Percentiles rank a stretch among this genome's conserved stretches.
These are phyloP conservation scores for Cephalotes varians DNA, from an alignment of 2,888 invertebrate species.

Conservation along the genomic window DNA sequence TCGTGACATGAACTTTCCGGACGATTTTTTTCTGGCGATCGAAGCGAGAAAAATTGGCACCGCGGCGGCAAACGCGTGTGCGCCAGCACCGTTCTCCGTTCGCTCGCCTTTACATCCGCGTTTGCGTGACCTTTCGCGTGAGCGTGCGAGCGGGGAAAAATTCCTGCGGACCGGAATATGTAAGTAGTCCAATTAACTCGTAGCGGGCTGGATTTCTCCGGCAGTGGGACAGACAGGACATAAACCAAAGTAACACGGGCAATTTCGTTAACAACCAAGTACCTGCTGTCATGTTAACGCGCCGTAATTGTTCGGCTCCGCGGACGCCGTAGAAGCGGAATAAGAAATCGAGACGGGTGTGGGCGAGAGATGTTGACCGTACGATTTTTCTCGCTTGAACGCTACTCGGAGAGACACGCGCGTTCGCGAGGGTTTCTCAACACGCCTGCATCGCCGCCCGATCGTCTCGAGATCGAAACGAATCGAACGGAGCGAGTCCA, in stretches of 20 bases:
- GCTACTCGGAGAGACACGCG: background rate
- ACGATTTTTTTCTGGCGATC: conserved; percentile 31
- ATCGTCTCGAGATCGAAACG: conserved; percentile 8
- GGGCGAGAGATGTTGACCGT: background rate
- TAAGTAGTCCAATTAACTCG: conserved; percentile 57
- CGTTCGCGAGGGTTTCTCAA: background rate
- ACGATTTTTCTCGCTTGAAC: background rate
- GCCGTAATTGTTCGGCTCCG: conserved; percentile 16
- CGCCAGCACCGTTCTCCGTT: conserved; percentile 58
- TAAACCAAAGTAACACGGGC: conserved; percentile 12
- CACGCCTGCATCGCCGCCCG: background rate
- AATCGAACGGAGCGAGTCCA: conserved; percentile 22
- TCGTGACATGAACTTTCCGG: background rate
- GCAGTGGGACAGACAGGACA: conserved; percentile 10
- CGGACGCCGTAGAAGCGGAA: background rate
- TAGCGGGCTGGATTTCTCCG: conserved; percentile 44
- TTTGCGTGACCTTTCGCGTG: conserved; percentile 67
- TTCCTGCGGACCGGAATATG: conserved; percentile 55
- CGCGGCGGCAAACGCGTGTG: conserved; percentile 6
- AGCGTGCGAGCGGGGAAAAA: conserved; percentile 60
- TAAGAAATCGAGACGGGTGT: background rate
- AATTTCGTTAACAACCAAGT: conserved; percentile 40
- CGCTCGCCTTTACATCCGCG: conserved; percentile 65
- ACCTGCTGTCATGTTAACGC: background rate
- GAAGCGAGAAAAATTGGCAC: conserved; percentile 38